A percentile compares a stretch with the other conserved stretches of the same genome.
These are phyloP conservation scores for Mola mola DNA, from an alignment of 2,113 vertebrate genomes.

Conservation along the genomic window DNA sequence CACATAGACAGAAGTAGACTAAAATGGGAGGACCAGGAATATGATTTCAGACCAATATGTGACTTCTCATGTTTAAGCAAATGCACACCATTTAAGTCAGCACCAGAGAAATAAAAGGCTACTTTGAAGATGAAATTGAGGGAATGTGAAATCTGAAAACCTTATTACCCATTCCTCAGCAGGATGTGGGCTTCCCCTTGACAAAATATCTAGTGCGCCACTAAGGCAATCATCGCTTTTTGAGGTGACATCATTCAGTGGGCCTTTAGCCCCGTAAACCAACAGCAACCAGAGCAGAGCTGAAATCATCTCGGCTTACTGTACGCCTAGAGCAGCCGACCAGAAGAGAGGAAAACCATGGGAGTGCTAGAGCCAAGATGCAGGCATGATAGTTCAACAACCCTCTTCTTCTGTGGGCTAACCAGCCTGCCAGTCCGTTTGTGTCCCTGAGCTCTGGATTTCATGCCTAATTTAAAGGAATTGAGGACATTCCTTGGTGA, in stretches of 20 bases:
- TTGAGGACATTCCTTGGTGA: slow-evolving; percentile 57
- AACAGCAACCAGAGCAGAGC: slow-evolving; percentile 40
- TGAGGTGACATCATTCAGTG: slow-evolving; percentile 59
- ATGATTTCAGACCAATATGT: not conserved
- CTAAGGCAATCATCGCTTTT: slow-evolving; percentile 44
- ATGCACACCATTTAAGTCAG: slow-evolving; percentile 23
- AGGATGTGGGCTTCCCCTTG: slow-evolving; percentile 51
- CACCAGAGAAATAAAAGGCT: not conserved
- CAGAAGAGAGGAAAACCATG: slow-evolving; percentile 30
- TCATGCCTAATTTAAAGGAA: slow-evolving; percentile 56
- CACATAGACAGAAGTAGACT: not conserved
- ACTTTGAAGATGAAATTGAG: slow-evolving; percentile 29
- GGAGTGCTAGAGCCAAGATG: slow-evolving; percentile 25
- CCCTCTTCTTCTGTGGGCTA: not conserved
- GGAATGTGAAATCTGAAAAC: slow-evolving; percentile 31
- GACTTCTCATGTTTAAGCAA: not conserved
- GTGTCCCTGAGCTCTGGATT: slow-evolving; percentile 45
- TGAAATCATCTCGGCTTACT: slow-evolving; percentile 58
- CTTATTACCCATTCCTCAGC: slow-evolving; percentile 33
- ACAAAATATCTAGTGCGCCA: slow-evolving; percentile 29
- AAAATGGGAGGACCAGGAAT: not conserved
- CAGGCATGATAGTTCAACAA: slow-evolving; percentile 13
- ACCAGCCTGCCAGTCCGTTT: slow-evolving; percentile 4
- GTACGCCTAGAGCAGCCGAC: slow-evolving; percentile 28
- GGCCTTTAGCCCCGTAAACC: slow-evolving; percentile 39